Conservation (phyloP, 2,797 vertebrate genomes). For the Botia kubotai region DNA sequence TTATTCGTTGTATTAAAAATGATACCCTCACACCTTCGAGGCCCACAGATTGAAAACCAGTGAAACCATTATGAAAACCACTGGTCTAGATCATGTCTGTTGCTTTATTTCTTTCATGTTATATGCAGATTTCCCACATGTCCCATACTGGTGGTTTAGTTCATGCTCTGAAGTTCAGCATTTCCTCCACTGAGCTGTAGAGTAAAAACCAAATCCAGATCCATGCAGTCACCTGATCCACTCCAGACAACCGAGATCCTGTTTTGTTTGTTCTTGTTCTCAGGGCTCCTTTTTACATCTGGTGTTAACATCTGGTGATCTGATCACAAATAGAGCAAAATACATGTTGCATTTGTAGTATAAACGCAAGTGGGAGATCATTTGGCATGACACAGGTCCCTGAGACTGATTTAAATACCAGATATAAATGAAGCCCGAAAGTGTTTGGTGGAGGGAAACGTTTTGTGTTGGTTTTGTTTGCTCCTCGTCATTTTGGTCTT, state of each 20-base stretch:
- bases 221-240: neutral
- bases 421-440: neutral
- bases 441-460: neutral
- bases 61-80: too few relatives aligned
- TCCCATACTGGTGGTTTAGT: neutral
- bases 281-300: neutral
- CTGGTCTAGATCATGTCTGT: too few relatives aligned
- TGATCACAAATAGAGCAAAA: neutral
- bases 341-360: neutral
- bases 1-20: too few relatives aligned
- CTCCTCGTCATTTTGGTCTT: constrained; percentile 13
- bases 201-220: neutral
- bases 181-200: neutral
- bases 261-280: neutral
- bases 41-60: too few relatives aligned
- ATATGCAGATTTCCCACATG: neutral
- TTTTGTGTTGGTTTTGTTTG: constrained; percentile 25
- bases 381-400: neutral
- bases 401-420: neutral
- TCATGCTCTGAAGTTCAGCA: constrained; percentile 1
- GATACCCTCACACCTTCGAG: too few relatives aligned
- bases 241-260: neutral
- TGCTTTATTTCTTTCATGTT: neutral
- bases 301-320: constrained; percentile 15
- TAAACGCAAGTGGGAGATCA: neutral